Base-by-base conservation (phyloP, 2,888 invertebrate species). In the Thalpophila matura region DNA sequence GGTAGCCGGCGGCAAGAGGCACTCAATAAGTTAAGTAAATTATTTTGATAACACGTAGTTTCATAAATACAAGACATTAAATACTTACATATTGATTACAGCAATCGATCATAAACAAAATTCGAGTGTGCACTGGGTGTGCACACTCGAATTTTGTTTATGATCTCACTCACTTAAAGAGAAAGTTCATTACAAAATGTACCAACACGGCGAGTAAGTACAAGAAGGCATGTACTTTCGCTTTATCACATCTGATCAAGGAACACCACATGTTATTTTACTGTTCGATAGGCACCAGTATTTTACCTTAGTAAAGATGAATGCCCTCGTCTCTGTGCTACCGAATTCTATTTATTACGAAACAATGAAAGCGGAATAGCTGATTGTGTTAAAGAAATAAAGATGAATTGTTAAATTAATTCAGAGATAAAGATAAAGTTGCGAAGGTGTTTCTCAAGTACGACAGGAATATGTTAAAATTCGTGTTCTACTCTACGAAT, bases 111-210 rank as follows among this genome's bases (percentile, higher is more conserved):
- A 76, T 67, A 79, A 61, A 76, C 47, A 55, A 33, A 63, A 61
- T 67, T 73, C 65, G 57, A 65, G 49, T 65, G 65, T 76, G 50
- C 60, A 67, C 77, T 67, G n/a, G n/a, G n/a, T n/a, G n/a, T n/a
- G n/a, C n/a, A n/a, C n/a, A n/a, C n/a, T n/a, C n/a, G n/a, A n/a
- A n/a, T n/a, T n/a, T n/a, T n/a, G n/a, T n/a, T n/a, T n/a, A n/a
- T n/a, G n/a, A 70, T 73, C 76, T 79, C 63, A 74, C 60, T 77
- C 77, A 81, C 81, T 83, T 81, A 81, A 79, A 84, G 86, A 85
- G 86, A 86, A 86, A 86, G 86, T 82, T 82, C 74, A 80, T 81
- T 80, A 77, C 80, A 71, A 76, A 77, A 69, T 64, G 51, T 60
- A 77, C 62, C 55, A 54, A 51, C 68, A 67, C 68, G 59, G 46